Percentiles rank a stretch among this genome's conserved stretches.
These are phyloP conservation scores for Notodonta dromedarius DNA, from an alignment of 2,888 invertebrate species.

Conservation along the genomic window DNA sequence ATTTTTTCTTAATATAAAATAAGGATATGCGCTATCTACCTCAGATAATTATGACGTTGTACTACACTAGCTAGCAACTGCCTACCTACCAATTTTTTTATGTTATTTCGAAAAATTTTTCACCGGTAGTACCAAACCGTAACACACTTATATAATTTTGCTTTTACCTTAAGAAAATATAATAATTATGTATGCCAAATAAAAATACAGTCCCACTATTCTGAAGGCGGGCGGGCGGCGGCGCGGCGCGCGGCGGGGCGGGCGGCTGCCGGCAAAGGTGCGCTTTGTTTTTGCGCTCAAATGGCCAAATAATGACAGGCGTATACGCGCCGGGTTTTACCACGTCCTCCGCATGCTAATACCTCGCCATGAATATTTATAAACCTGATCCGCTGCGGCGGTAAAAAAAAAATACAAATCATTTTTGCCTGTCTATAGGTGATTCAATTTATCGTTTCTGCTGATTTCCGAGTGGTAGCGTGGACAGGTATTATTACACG, in stretches of 20 bases:
- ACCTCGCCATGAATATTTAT: constrained; percentile 79
- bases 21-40: too few relatives aligned
- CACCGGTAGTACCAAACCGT: too few relatives aligned
- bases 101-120: too few relatives aligned
- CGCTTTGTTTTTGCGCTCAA: constrained; percentile 74
- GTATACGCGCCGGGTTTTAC: constrained; percentile 51
- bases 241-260: constrained; percentile 36
- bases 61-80: too few relatives aligned
- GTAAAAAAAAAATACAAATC: constrained; percentile 1
- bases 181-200: neutral
- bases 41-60: too few relatives aligned
- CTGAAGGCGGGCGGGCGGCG: constrained; percentile 18
- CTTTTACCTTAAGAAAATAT: neutral
- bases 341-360: constrained; percentile 73
- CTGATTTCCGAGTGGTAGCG: neutral
- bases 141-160: too few relatives aligned
- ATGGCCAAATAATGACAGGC: constrained; percentile 80
- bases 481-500: too few relatives aligned
- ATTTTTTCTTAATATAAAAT: too few relatives aligned
- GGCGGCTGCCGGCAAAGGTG: constrained; percentile 55
- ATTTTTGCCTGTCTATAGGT: neutral
- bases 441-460: constrained; percentile 6
- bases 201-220: constrained; percentile 25
- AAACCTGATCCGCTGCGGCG: constrained; percentile 64
- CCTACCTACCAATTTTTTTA: too few relatives aligned